Evolutionary conservation across 2,888 invertebrate species (phyloP).

Genomic region (Epicampocera succincta): DNA sequence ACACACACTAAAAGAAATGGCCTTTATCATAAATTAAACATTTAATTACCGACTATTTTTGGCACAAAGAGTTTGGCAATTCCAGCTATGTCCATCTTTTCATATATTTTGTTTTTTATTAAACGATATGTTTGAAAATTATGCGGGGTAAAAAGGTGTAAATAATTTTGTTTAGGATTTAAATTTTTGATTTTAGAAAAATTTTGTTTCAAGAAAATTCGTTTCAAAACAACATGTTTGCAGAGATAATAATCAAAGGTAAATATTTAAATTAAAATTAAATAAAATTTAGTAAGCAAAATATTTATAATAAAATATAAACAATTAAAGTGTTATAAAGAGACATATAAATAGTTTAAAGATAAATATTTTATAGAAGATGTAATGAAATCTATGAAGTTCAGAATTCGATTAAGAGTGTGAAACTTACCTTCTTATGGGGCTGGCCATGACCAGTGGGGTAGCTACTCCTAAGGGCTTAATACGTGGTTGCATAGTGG

Average conservation of each 20-base stretch:
- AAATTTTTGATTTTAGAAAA: constrained; percentile 18
- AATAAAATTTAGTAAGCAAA: constrained; percentile 59
- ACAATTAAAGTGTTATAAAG: constrained; percentile 54
- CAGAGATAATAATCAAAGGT: constrained; percentile 24
- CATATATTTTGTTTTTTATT: constrained; percentile 14
- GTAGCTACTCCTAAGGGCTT: constrained; percentile 95
- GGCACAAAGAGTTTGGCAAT: constrained; percentile 69
- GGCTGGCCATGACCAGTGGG: constrained; percentile 92
- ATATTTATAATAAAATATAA: constrained; percentile 50
- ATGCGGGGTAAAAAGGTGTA: constrained; percentile 47
- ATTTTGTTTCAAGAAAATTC: constrained; percentile 15
- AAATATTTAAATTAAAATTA: constrained; percentile 32
- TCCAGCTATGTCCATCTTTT: constrained; percentile 73
- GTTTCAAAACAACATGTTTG: constrained; percentile 27
- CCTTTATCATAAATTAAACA: constrained; percentile 32
- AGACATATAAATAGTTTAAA: constrained; percentile 8
- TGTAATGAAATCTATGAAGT: constrained; percentile 32
- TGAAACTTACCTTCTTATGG: constrained; percentile 89
- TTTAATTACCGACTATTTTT: constrained; percentile 72
- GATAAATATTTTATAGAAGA: constrained; percentile 17
- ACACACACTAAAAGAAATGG: constrained; percentile 59
- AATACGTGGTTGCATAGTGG: constrained; percentile 94
- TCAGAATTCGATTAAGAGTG: not conserved
- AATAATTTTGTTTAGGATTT: constrained; percentile 26
- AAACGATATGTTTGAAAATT: constrained; percentile 44